Percentiles rank a stretch among this genome's conserved stretches.
Conservation (phyloP, 2,797 vertebrate species). For the Sebastiscus tertius region DNA sequence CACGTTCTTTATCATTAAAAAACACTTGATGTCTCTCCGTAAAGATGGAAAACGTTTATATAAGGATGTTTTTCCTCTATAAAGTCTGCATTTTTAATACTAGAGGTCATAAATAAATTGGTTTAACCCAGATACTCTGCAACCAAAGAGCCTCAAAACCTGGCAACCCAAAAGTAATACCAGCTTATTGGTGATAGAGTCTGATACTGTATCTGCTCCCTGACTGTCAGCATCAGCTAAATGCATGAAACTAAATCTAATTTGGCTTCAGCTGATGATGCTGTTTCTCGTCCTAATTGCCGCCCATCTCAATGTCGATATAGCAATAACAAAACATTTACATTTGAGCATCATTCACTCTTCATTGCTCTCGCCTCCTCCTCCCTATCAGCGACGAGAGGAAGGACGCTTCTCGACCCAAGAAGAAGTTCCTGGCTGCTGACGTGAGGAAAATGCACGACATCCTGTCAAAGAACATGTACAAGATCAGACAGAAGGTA, state of each 20-base stretch:
- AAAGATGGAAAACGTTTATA: not conserved
- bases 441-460: slow-evolving; percentile 90
- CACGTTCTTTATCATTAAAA: not conserved
- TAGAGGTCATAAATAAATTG: not conserved
- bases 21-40: not conserved
- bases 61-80: not conserved
- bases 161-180: not conserved
- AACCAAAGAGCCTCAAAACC: not conserved
- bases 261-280: slow-evolving; percentile 26
- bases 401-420: slow-evolving; percentile 74
- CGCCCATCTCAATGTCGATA: not conserved
- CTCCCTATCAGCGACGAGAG: slow-evolving; percentile 77
- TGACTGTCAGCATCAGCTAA: slow-evolving; percentile 17
- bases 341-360: not conserved
- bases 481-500: slow-evolving; percentile 92
- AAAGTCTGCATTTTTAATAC: not conserved
- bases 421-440: slow-evolving; percentile 80
- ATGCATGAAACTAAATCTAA: slow-evolving; percentile 35
- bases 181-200: not conserved
- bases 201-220: slow-evolving; percentile 15
- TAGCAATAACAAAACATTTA: slow-evolving; percentile 9
- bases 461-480: slow-evolving; percentile 93
- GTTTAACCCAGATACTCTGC: not conserved
- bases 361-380: not conserved
- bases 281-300: slow-evolving; percentile 1